Base-by-base conservation (phyloP, 53 echinoderm and acorn worm genomes). In the Echinarachnius parma region DNA sequence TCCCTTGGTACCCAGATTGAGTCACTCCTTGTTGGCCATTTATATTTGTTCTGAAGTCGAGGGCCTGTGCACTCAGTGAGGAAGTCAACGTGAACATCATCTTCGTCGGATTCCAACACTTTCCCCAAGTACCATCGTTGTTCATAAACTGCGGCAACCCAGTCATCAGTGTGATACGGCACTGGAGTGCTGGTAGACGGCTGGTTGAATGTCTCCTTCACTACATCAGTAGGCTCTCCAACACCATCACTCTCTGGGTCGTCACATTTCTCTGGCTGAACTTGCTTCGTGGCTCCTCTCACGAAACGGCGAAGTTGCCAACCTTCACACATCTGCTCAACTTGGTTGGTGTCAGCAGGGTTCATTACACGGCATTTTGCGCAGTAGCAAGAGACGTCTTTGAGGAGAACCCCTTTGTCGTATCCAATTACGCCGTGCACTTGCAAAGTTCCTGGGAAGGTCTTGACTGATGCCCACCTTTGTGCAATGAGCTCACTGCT, bases 331-430 rank as follows among this genome's bases (percentile, higher is more conserved):
- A 70, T 81, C 19, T 31, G 31, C 8, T 32, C n/a, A 8, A 28
- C 28, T 31, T 10, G 18, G 3, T 26, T 31, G 32, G 22, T 62
- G 32, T 62, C 62, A 62, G 19, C 37, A 34, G 35, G 39, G 42
- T 46, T 58, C 0, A 13, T 31, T 20, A 69, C 67, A 19, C 56
- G 28, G 70, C 68, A 70, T n/a, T 26, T 67, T 59, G 31, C 11
- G 30, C 46, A 80, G 48, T 80, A 67, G 70, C 80, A 80, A 69
- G 80, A 80, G n/a, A 56, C 33, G 22, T 69, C 48, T 44, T 61
- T 42, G 22, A 70, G 23, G 21, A 80, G 68, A 33, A 80, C 31
- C 8, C 68, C 68, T 26, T 59, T 67, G 31, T 69, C 60, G 14
- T 37, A n/a, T 54, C 68, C 68, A 59, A 67, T 54, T 16, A 80